These are phyloP conservation scores for Anser brachyrhynchus DNA, from an alignment of 2,113 vertebrate genomes.

Conservation along the genomic window DNA sequence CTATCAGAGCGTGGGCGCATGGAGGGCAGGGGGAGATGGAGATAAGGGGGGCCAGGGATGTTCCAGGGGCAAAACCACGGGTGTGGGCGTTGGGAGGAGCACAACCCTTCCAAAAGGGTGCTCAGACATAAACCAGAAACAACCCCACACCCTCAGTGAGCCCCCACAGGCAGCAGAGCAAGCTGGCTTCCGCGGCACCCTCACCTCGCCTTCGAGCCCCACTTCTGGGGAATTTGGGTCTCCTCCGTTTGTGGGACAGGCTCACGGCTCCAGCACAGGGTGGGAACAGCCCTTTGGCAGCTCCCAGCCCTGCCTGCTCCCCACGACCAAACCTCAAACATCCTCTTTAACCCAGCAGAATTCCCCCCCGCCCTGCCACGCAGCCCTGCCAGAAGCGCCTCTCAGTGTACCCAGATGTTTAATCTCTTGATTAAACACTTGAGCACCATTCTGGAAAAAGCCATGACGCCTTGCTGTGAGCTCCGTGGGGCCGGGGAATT, in stretches of 20 bases:
- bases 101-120: neutral
- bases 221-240: neutral
- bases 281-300: neutral
- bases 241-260: neutral
- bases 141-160: neutral
- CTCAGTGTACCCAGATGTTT: neutral
- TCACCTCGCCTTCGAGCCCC: neutral
- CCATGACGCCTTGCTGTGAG: rapidly evolving
- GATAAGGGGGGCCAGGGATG: neutral
- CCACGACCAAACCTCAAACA: neutral
- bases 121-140: neutral
- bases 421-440: neutral
- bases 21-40: neutral
- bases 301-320: neutral
- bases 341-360: neutral
- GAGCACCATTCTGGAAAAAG: neutral
- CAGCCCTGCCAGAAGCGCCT: neutral
- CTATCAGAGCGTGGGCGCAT: rapidly evolving
- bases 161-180: neutral
- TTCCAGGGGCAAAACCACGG: neutral
- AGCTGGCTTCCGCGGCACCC: neutral
- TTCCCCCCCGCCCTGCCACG: neutral
- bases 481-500: neutral
- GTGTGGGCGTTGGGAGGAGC: neutral
- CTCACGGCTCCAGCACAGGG: neutral